A percentile compares a stretch with the other conserved stretches of the same genome.
phyloP scores from a whole-genome alignment of 2,113 vertebrate genomes.

The Onychorhynchus coronatus region DNA sequence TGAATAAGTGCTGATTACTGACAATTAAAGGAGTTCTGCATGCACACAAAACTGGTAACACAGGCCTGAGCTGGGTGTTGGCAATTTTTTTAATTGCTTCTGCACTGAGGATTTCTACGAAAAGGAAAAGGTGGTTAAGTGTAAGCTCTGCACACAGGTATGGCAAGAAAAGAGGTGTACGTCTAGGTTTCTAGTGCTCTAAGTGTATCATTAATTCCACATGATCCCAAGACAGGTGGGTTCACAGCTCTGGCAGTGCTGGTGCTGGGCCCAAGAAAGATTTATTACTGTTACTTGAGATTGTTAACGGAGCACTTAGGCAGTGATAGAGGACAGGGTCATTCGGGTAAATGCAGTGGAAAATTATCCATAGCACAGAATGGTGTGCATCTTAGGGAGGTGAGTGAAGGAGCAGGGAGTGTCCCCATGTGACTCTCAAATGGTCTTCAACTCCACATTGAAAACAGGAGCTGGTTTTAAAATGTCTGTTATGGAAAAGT shows the following conservation, averaged over 20 bases:
- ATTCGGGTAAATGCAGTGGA: background rate
- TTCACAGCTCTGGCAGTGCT: background rate
- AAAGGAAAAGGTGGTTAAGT: background rate
- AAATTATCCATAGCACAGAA: background rate
- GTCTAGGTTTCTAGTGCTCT: background rate
- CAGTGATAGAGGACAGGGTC: background rate
- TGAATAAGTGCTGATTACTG: background rate
- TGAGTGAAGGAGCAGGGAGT: fast-evolving
- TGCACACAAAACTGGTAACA: background rate
- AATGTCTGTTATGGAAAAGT: fast-evolving
- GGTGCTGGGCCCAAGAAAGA: background rate
- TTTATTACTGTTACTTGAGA: background rate
- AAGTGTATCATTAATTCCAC: background rate
- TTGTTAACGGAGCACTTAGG: background rate
- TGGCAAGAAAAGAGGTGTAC: background rate
- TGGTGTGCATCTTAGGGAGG: fast-evolving
- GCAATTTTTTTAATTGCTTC: background rate
- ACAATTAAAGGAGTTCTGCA: background rate
- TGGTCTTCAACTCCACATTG: background rate
- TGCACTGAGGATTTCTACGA: background rate
- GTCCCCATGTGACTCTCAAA: background rate
- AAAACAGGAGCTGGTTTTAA: background rate
- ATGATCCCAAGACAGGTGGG: background rate
- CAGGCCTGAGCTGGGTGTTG: background rate
- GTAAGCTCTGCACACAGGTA: background rate